Evolutionary conservation across 2,113 vertebrate species (phyloP).

Genomic region (Gavia stellata): DNA sequence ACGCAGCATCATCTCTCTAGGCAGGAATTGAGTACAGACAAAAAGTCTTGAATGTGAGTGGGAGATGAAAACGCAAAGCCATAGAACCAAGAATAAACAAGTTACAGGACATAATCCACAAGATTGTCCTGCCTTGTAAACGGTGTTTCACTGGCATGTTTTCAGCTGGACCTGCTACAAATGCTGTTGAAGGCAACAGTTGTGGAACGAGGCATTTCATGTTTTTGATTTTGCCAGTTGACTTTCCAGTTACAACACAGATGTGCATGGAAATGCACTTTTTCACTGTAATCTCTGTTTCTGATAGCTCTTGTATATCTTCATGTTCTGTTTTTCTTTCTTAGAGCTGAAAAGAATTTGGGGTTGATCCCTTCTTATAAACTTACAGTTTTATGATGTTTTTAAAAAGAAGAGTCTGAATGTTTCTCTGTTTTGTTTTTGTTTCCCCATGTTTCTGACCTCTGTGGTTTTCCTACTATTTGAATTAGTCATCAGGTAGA

Average conservation of each 20-base stretch:
- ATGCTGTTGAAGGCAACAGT: not conserved
- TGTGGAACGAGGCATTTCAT: not conserved
- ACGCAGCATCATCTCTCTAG: not conserved
- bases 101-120: not conserved
- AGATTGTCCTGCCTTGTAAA: not conserved
- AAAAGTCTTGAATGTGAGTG: not conserved
- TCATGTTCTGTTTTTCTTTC: not conserved
- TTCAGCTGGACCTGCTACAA: not conserved
- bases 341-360: not conserved
- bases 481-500: conserved; percentile 34
- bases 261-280: not conserved
- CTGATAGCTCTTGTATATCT: not conserved
- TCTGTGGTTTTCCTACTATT: conserved; percentile 1
- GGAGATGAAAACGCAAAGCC: not conserved
- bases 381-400: not conserved
- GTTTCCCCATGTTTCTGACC: not conserved
- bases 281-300: not conserved
- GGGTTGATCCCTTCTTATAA: not conserved
- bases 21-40: not conserved
- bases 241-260: not conserved
- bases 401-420: not conserved
- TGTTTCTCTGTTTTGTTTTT: not conserved
- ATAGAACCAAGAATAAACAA: conserved; percentile 15
- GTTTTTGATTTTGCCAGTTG: not conserved
- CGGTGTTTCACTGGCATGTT: not conserved